phyloP scores from a whole-genome alignment of 2,888 invertebrate species.

The Eueremaeus valkanovi region DNA sequence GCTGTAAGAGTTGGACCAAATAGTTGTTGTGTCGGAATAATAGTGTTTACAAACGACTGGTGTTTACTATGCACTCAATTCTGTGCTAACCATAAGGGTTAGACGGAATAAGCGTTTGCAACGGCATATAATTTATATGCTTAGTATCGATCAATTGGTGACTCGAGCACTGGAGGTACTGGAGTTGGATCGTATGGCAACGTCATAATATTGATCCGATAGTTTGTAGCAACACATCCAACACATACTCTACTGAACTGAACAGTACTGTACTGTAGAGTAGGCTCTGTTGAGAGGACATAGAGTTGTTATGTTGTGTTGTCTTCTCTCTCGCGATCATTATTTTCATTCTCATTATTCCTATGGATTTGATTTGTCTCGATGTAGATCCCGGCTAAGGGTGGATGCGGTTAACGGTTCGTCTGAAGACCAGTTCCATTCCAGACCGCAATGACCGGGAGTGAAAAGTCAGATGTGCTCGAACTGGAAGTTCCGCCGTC shows the following conservation, averaged over 20 bases:
- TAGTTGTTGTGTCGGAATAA: too few species aligned
- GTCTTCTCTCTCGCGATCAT: too few species aligned
- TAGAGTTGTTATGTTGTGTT: constrained; percentile 24
- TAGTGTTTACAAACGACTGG: too few species aligned
- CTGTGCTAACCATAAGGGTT: too few species aligned
- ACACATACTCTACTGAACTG: background rate
- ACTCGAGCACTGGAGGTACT: background rate
- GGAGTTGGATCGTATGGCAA: background rate
- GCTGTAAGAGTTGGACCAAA: too few species aligned
- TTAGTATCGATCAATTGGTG: too few species aligned
- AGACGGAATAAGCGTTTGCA: too few species aligned
- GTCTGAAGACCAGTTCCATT: background rate
- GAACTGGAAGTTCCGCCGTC: constrained; percentile 37
- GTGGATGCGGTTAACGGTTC: background rate
- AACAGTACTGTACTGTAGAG: too few species aligned
- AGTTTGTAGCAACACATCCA: constrained; percentile 31
- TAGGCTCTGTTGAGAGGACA: too few species aligned
- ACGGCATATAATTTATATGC: too few species aligned
- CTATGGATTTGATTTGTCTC: constrained; percentile 5
- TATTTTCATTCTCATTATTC: background rate
- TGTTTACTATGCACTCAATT: too few species aligned
- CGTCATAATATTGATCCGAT: constrained; percentile 32
- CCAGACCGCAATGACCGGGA: constrained; percentile 20
- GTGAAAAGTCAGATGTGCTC: constrained; percentile 26
- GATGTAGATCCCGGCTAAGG: constrained; percentile 18